A percentile compares a stretch with the other conserved stretches of the same genome.
Conservation (phyloP, 2,888 invertebrate genomes). For the Phyllotreta striolata region DNA sequence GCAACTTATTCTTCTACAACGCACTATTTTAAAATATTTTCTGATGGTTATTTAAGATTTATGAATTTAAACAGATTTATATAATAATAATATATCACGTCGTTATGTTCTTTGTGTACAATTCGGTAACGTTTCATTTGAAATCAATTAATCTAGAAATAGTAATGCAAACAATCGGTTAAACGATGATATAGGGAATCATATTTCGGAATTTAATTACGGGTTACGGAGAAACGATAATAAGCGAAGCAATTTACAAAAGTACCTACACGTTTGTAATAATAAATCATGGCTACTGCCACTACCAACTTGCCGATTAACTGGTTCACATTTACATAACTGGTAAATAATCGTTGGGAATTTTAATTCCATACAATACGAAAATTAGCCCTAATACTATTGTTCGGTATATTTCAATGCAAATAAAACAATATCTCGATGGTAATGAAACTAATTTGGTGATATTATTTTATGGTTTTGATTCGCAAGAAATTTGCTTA, state of each 20-base stretch:
- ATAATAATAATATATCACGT: too few relatives aligned
- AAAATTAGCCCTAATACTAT: slow-evolving; percentile 21
- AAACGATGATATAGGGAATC: too few relatives aligned
- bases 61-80: too few relatives aligned
- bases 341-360: slow-evolving; percentile 24
- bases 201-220: slow-evolving; percentile 13
- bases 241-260: slow-evolving; percentile 12
- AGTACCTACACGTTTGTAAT: slow-evolving; percentile 19
- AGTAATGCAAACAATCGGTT: too few relatives aligned
- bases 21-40: too few relatives aligned
- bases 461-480: too few relatives aligned
- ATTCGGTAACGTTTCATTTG: too few relatives aligned
- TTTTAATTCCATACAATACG: slow-evolving; percentile 20
- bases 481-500: too few relatives aligned
- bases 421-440: slow-evolving; percentile 1
- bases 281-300: slow-evolving; percentile 21
- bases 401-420: not conserved
- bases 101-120: too few relatives aligned
- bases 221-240: slow-evolving; percentile 14
- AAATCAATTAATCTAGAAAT: too few relatives aligned
- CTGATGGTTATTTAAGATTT: too few relatives aligned
- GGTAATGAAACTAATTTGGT: not conserved
- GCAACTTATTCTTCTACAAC: too few relatives aligned
- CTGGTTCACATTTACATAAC: slow-evolving; percentile 29
- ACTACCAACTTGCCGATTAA: slow-evolving; percentile 20